Evolutionary conservation across 2,113 vertebrate species (phyloP).

Genomic region (Diphyllodes magnificus): DNA sequence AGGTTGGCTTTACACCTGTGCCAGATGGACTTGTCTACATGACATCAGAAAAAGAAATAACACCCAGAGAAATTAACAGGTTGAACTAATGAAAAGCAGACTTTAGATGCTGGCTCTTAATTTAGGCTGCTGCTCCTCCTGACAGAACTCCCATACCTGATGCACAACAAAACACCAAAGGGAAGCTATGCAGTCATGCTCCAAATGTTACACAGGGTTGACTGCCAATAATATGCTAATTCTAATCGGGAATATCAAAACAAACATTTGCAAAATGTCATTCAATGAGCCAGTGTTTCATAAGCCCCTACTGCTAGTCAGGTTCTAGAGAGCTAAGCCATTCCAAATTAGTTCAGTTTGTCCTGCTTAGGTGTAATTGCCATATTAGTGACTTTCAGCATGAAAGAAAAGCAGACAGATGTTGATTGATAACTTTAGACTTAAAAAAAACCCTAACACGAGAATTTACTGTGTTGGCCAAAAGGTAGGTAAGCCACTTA

Average conservation of each 20-base stretch:
- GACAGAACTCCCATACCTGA: background rate
- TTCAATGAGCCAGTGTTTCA: background rate
- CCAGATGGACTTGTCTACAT: background rate
- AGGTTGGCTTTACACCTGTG: background rate
- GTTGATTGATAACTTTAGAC: background rate
- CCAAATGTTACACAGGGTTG: background rate
- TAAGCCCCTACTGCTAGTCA: background rate
- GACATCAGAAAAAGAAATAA: background rate
- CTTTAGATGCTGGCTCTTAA: background rate
- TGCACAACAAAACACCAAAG: background rate
- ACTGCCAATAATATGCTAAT: background rate
- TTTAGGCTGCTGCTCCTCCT: background rate
- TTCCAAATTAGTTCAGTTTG: background rate
- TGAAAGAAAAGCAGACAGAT: background rate
- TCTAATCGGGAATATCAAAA: constrained; percentile 20
- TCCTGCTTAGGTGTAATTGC: background rate
- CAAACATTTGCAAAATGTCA: constrained; percentile 5
- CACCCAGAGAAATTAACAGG: background rate
- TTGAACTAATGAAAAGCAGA: background rate
- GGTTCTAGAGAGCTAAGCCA: background rate
- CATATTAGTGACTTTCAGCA: background rate
- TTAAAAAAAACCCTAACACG: background rate
- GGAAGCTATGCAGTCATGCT: background rate
- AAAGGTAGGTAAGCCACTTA: background rate
- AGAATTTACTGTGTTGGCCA: background rate